Evolutionary conservation across 2,888 invertebrate genomes (phyloP).

Genomic region (Melanostoma mellinum): DNA sequence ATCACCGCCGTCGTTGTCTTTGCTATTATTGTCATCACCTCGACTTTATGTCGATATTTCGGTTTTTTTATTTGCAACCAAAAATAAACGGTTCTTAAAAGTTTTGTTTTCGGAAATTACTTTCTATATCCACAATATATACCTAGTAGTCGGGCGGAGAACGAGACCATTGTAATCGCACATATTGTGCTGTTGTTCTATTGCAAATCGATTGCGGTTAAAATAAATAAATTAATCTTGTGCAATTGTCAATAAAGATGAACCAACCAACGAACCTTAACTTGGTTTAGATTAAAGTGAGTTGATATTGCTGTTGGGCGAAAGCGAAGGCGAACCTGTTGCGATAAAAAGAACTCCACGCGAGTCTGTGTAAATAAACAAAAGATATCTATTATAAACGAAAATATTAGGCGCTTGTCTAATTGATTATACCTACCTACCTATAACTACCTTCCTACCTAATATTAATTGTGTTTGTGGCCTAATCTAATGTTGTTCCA

Average conservation of each 20-base stretch:
- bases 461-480: conserved; percentile 61
- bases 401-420: conserved; percentile 65
- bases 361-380: conserved; percentile 71
- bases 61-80: conserved; percentile 70
- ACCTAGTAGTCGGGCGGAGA: conserved; percentile 62
- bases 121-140: conserved; percentile 65
- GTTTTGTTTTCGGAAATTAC: conserved; percentile 73
- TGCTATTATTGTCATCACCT: conserved; percentile 72
- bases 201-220: conserved; percentile 71
- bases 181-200: conserved; percentile 67
- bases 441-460: neutral
- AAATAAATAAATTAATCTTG: conserved; percentile 73
- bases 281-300: conserved; percentile 66
- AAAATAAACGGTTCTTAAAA: conserved; percentile 73
- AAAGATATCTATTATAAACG: conserved; percentile 58
- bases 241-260: conserved; percentile 71
- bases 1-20: conserved; percentile 73
- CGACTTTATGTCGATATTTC: conserved; percentile 71
- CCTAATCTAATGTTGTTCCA: conserved; percentile 49
- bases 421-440: conserved; percentile 60
- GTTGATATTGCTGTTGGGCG: conserved; percentile 47
- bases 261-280: conserved; percentile 38
- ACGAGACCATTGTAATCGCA: conserved; percentile 66
- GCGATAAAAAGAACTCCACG: conserved; percentile 67
- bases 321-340: conserved; percentile 60